Base-by-base conservation (phyloP, 2,113 vertebrate genomes). In the Apodemus sylvaticus region DNA sequence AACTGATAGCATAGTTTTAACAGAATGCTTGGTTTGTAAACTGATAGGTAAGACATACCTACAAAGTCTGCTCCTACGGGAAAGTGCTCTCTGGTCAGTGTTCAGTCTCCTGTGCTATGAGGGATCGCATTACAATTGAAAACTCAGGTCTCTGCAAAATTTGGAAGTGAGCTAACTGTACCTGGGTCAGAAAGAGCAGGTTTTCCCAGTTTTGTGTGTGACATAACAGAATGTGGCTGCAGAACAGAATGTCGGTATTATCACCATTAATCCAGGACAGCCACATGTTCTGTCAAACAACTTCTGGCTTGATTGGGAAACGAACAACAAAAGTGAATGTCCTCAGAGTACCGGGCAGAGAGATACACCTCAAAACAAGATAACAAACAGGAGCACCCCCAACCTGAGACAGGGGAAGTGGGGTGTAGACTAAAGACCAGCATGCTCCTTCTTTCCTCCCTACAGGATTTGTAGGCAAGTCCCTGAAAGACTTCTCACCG, bases 181-280 rank as follows among this genome's bases (percentile, higher is more conserved):
- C 88, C 48, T 93, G 81, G 88, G 53, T 60, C 79, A 88, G 39
- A 87, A 51, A n/a, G 76, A 53, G 90, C 93, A 95, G 93, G 96
- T 94, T 96, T 97, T 90, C 91, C 96, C 66, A 91, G 96, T 94
- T 55, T 95, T 94, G 64, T 64, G 22, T 53, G 58, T 71, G 7
- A 5, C 53, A 36, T 26, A 58, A 73, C 62, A 76, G 48, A 77
- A 88, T 78, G 62, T 6, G 86, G 34, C 39, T 95, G 53, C 16
- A 74, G 91, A 62, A 90, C 42, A 92, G 60, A 96, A 74, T 20
- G 58, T 86, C 82, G 58, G 82, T 86, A 83, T 95, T 83, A 91
- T 66, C 94, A 55, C 62, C 79, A 39, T 78, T 73, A 96, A 88
- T 31, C 74, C 85, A 55, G 62, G 66, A 62, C 86, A 87, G 79